Evolutionary conservation across 2,888 invertebrate species (phyloP).

Genomic region (Malthinus flaveolus): DNA sequence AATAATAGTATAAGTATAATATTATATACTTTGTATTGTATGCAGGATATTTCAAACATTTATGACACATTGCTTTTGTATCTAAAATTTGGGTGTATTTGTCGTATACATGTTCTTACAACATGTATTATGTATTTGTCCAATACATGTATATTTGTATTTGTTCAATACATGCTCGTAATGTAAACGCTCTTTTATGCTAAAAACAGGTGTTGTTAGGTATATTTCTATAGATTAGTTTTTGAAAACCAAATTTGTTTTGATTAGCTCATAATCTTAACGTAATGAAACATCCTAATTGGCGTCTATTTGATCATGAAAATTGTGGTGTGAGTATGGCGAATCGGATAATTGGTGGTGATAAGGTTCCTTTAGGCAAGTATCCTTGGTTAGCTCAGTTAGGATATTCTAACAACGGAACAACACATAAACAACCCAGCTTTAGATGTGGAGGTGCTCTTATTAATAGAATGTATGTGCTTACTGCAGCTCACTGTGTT

Average conservation of each 20-base stretch:
- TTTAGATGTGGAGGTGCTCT: constrained; percentile 53
- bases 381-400: constrained; percentile 67
- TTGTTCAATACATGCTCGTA: too few species aligned
- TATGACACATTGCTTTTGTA: too few species aligned
- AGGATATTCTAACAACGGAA: constrained; percentile 52
- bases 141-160: too few species aligned
- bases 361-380: constrained; percentile 61
- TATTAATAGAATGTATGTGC: constrained; percentile 49
- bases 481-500: constrained; percentile 56
- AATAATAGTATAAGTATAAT: too few species aligned
- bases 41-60: too few species aligned
- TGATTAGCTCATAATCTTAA: neutral
- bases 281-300: constrained; percentile 43
- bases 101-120: too few species aligned
- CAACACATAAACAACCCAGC: constrained; percentile 13
- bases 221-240: too few species aligned
- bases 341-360: constrained; percentile 67
- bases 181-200: too few species aligned
- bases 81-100: too few species aligned
- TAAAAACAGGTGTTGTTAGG: too few species aligned
- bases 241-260: neutral
- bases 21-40: too few species aligned
- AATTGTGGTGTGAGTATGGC: constrained; percentile 62
- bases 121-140: too few species aligned
- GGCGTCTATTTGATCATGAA: constrained; percentile 54